Base-by-base conservation (phyloP, 2,113 vertebrate genomes). In the Cynopterus brachyotis region DNA sequence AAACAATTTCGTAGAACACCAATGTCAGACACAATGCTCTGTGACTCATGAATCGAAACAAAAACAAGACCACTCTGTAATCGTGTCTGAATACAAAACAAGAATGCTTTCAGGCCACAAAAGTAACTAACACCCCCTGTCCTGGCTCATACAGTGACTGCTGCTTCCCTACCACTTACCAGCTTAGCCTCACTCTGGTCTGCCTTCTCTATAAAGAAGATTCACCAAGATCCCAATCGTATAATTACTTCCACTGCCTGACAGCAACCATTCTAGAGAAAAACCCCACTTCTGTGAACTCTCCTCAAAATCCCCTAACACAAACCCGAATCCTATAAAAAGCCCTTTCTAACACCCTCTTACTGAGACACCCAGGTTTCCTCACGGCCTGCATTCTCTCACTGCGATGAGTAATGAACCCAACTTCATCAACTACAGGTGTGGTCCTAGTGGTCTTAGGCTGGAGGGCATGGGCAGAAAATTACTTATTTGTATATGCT, bases 381-480 rank as follows among this genome's bases (percentile, higher is more conserved):
- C 59, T 32, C 26, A 3, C 0, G 19, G 4, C 1, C 0, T 19
- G 30, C 11, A 4, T 17, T 3, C 42, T 6, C 42, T 12, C 89
- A 53, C 55, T 9, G 20, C 50, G 3, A 6, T 10, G 57, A 85
- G 19, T 16, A 16, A 20, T 9, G 4, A 11, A 9, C 6, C 24
- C 37, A 15, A 9, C 28, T 50, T 15, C 0, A 9, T 22, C 17
- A 60, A 37, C 78, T 13, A 4, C 76, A 6, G 2, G 26, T n/a
- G 35, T 4, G 19, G 28, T 26, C 55, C 76, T 11, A 13, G 19
- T 60, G 57, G 64, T 19, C 73, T 47, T 3, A 12, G 73, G 32
- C 57, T 35, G n/a, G 32, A 70, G 45, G 37, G 19, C 32, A 22
- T 2, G 17, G 28, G 9, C 70, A 60, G 76, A 79, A 67, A 42